A percentile compares a stretch with the other conserved stretches of the same genome.
These are phyloP conservation scores for Thera obeliscata DNA, from an alignment of 2,888 invertebrate species.

Conservation along the genomic window DNA sequence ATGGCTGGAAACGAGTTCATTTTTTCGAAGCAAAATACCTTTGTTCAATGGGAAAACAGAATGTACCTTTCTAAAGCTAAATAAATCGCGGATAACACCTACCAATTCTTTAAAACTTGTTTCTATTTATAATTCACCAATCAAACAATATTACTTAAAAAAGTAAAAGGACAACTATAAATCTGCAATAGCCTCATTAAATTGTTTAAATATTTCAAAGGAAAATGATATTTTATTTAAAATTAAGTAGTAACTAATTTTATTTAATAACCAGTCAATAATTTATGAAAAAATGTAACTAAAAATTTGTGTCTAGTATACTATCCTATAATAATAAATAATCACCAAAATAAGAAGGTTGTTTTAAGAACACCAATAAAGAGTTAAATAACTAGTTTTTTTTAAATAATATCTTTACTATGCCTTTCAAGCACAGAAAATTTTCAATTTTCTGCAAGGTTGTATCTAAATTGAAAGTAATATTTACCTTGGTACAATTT, in stretches of 20 bases:
- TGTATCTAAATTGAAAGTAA: constrained; percentile 35
- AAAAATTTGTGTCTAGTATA: neutral
- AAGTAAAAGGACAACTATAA: too few species aligned
- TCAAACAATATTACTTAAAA: too few species aligned
- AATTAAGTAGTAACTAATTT: neutral
- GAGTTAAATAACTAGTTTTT: neutral
- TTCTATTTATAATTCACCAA: too few species aligned
- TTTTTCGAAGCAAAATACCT: too few species aligned
- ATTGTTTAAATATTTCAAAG: too few species aligned
- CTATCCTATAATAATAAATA: neutral
- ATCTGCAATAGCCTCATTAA: too few species aligned
- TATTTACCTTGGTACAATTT: constrained; percentile 78
- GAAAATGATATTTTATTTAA: neutral
- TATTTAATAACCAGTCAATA: neutral
- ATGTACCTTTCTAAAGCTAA: too few species aligned
- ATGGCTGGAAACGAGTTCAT: too few species aligned
- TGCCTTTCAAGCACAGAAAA: neutral
- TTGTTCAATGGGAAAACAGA: too few species aligned
- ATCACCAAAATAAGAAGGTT: neutral
- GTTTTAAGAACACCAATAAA: neutral
- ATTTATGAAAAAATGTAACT: neutral
- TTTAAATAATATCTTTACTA: neutral
- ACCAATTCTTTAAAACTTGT: too few species aligned
- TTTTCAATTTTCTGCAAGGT: neutral
- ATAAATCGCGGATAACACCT: too few species aligned